Evolutionary conservation across 2,888 invertebrate genomes (phyloP), one percentile per base, ranked within the genome.

Genomic region (Caenorhabditis sp.): DNA sequence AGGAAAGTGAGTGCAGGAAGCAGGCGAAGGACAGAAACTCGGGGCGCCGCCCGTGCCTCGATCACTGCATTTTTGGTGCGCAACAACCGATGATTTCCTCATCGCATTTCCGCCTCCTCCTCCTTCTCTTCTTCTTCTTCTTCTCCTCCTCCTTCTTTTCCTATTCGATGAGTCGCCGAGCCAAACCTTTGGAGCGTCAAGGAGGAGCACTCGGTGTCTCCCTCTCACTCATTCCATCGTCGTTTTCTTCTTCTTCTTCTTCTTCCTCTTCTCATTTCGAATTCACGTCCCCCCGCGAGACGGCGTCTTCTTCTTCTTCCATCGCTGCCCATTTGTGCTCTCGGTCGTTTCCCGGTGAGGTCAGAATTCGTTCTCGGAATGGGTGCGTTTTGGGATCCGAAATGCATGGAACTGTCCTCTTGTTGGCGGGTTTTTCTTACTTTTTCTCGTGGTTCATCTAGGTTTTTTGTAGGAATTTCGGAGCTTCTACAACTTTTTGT

Each of bases 361-460:
- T 71, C 71, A 72, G 71, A 72, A 72, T 72, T 72, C 71, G 56
- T 72, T 62, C 40, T 18, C 32, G 61, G 53, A 40, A 40, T 53
- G 22, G 18, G 56, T 44, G 64, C 53, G 32, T 64, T 40, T 11
- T 24, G 44, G 32, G 47, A 61, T 72, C 47, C 35, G 22, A 72
- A 72, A 72, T 72, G 71, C 71, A 72, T 72, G 56, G 61, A 72
- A 72, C 61, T 71, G 71, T 62, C 61, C 62, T 32, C 40, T 53
- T n/a, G n/a, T n/a, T n/a, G n/a, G n/a, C n/a, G n/a, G n/a, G n/a
- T n/a, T n/a, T n/a, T n/a, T n/a, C n/a, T n/a, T n/a, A n/a, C n/a
- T n/a, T n/a, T n/a, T n/a, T n/a, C n/a, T n/a, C n/a, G n/a, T n/a
- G n/a, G n/a, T n/a, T n/a, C n/a, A n/a, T n/a, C n/a, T n/a, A n/a